Percentiles rank a stretch among this genome's conserved stretches.
Evolutionary conservation across 2,113 vertebrate species (phyloP).

Genomic region (Lates calcarifer): DNA sequence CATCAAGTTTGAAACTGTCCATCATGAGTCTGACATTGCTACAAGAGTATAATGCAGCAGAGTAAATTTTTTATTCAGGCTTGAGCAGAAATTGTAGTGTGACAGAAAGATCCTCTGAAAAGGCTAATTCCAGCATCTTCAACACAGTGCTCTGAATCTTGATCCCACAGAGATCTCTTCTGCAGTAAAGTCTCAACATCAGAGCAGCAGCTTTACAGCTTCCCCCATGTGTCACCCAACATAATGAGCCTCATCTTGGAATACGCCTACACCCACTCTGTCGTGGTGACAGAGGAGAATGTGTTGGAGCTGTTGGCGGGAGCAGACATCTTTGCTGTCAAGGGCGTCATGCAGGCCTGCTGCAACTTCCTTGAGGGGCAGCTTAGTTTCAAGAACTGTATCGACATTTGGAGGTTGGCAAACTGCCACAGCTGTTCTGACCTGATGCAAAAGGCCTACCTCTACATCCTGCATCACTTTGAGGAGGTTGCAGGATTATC

Average conservation of each 20-base stretch:
- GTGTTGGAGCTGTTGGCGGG: conserved; percentile 82
- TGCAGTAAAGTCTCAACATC: background rate
- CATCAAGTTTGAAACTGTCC: too few species aligned
- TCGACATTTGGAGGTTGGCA: conserved; percentile 79
- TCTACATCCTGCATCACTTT: conserved; percentile 87
- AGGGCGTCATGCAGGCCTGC: conserved; percentile 81
- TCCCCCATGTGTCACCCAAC: background rate
- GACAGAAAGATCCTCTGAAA: too few species aligned
- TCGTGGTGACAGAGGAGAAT: conserved; percentile 80
- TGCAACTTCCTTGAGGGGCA: conserved; percentile 84
- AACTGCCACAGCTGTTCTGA: conserved; percentile 65
- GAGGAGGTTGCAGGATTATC: conserved; percentile 72
- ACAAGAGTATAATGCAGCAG: too few species aligned
- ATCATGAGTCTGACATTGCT: too few species aligned
- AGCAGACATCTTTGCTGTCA: conserved; percentile 84
- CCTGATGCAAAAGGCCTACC: conserved; percentile 80
- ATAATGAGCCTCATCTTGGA: conserved; percentile 32
- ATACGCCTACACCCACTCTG: conserved; percentile 25
- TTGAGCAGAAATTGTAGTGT: too few species aligned
- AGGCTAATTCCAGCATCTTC: too few species aligned
- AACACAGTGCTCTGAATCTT: too few species aligned
- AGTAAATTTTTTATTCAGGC: too few species aligned
- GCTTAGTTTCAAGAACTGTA: conserved; percentile 82
- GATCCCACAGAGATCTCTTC: conserved; percentile 43
- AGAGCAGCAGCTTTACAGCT: background rate